Evolutionary conservation across 2,113 vertebrate genomes (phyloP).

Genomic region (Sinosuthora webbiana): DNA sequence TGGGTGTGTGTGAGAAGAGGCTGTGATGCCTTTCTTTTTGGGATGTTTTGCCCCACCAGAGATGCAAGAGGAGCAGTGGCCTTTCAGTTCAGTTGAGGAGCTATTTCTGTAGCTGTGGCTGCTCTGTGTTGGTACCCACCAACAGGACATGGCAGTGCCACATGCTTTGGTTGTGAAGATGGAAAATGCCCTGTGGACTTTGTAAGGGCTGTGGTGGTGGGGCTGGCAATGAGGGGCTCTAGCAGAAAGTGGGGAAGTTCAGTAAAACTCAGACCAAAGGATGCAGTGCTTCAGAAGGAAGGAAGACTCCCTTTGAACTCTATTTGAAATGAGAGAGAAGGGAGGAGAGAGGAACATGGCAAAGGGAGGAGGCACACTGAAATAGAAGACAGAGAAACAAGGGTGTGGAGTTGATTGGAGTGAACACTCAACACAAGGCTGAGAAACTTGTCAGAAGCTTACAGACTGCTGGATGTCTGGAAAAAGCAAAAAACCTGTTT

Average conservation of each 20-base stretch:
- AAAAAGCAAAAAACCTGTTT: background rate
- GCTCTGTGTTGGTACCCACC: background rate
- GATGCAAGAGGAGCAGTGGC: background rate
- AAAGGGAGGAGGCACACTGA: background rate
- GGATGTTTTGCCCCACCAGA: background rate
- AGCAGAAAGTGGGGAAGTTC: background rate
- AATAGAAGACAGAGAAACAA: background rate
- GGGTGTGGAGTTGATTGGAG: background rate
- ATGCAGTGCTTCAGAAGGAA: background rate
- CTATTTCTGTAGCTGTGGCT: fast-evolving
- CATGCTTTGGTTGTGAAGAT: background rate
- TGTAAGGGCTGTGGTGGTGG: fast-evolving
- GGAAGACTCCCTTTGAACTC: background rate
- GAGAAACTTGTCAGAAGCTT: background rate
- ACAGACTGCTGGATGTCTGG: background rate
- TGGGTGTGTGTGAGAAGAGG: background rate
- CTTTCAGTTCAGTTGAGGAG: background rate
- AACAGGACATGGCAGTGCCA: background rate
- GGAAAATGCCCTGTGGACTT: background rate
- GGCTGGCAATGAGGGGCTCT: background rate
- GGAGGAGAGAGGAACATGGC: background rate
- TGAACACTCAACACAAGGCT: background rate
- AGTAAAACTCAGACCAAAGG: background rate
- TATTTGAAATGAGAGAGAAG: background rate
- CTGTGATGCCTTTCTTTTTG: background rate